phyloP scores from a whole-genome alignment of 2,888 invertebrate species.

The Orchesella flavescens region DNA sequence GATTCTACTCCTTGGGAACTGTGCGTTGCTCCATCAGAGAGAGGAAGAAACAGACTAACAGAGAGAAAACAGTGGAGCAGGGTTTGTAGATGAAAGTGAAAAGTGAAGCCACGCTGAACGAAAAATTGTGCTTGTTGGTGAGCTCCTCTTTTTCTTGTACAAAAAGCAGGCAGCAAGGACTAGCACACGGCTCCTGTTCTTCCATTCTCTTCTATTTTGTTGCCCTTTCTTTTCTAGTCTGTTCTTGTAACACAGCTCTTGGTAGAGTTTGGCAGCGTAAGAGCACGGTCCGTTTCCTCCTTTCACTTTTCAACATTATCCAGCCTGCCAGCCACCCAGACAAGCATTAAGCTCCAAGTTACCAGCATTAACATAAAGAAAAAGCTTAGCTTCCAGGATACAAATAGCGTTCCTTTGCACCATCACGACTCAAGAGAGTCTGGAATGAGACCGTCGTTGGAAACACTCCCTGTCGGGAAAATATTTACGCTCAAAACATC shows the following conservation, averaged over 20 bases:
- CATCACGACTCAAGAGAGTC: too few species aligned
- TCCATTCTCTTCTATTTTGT: background rate
- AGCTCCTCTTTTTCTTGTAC: background rate
- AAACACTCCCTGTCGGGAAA: too few species aligned
- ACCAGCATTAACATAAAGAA: conserved; percentile 7
- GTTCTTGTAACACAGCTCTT: conserved; percentile 12
- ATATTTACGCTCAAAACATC: too few species aligned
- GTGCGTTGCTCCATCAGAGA: conserved; percentile 26
- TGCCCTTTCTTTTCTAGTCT: background rate
- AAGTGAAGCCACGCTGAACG: conserved; percentile 32
- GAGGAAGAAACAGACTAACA: conserved; percentile 39
- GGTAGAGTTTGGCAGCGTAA: background rate
- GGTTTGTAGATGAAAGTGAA: conserved; percentile 11
- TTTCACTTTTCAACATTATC: conserved; percentile 50
- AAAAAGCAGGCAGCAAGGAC: background rate
- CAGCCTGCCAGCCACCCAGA: conserved; percentile 46
- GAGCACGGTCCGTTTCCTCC: conserved; percentile 44
- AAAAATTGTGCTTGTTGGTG: background rate
- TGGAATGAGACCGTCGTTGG: background rate
- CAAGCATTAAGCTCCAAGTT: conserved; percentile 39
- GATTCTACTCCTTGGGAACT: background rate
- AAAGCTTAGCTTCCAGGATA: background rate
- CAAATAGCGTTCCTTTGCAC: too few species aligned
- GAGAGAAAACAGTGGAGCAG: conserved; percentile 16
- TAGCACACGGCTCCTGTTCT: background rate